Evolutionary conservation across 2,113 vertebrate species (phyloP), one percentile per base, ranked within the genome.

Genomic region (Sander vitreus): DNA sequence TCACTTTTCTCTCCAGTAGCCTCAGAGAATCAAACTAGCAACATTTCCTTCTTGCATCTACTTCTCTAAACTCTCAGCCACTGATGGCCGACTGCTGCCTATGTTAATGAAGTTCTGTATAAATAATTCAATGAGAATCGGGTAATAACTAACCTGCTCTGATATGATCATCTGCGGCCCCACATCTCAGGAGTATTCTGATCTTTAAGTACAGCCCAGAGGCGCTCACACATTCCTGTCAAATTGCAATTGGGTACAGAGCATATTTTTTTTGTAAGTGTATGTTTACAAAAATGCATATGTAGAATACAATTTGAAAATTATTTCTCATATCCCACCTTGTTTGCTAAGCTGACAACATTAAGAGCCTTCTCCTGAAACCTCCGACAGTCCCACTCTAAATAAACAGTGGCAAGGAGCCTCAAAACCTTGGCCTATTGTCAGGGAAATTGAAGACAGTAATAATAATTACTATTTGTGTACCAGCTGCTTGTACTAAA

Each of bases 141-240:
- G 45, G 53, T 78, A 60, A 73, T 76, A 70, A 87, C 93, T 93
- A 92, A 99, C 98, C 97, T 93, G 92, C 92, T 87, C 80, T 93
- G 84, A 99, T 77, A 36, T 91, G 91, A 90, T 95, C 93, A 85
- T 98, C 96, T 77, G 93, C 73, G 67, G 90, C 88, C 78, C 85
- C 74, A 25, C 92, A 91, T 90, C 84, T 95, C 91, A 97, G 87
- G 84, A 99, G 94, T 82, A 99, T 97, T 94, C 93, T 95, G 78
- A 97, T 91, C 93, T 97, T 97, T 87, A 99, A 88, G 92, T 95
- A 97, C 89, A 97, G 73, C 2, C 98, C 98, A 84, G 92, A 92
- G 74, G 95, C 91, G 69, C 95, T 95, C 57, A 95, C 87, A 78
- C 92, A 83, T 87, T 97, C 96, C 97, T 99, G 84, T 65, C 30